Percentiles rank a stretch among this genome's conserved stretches.
phyloP scores from a whole-genome alignment of 2,797 vertebrate genomes.

The Apogon hyalosoma region DNA sequence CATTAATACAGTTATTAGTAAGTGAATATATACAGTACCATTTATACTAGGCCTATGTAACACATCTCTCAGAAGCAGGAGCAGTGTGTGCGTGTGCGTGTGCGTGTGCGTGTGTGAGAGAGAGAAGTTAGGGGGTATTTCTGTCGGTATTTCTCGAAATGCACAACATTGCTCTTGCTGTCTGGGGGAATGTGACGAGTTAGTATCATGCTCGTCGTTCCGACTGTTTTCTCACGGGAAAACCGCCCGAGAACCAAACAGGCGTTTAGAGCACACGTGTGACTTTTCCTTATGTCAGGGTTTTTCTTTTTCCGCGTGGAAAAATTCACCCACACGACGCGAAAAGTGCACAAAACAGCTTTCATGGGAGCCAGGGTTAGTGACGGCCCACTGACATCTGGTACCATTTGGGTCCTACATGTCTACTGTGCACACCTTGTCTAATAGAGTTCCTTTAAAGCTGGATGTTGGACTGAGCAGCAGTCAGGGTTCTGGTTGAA shows the following conservation, averaged over 20 bases:
- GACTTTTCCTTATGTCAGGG: slow-evolving; percentile 43
- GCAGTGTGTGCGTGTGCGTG: neutral
- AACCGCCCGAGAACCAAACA: slow-evolving; percentile 53
- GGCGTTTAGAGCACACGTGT: slow-evolving; percentile 61
- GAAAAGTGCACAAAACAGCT: no score
- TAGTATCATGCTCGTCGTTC: slow-evolving; percentile 60
- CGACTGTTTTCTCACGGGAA: slow-evolving; percentile 83
- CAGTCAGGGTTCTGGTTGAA: neutral
- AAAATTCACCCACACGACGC: neutral
- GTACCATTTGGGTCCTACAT: no score
- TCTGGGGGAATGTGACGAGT: slow-evolving; percentile 77
- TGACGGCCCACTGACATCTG: no score
- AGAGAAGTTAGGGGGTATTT: slow-evolving; percentile 1
- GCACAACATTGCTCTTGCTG: slow-evolving; percentile 69
- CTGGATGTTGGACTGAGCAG: no score
- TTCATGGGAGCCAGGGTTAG: no score
- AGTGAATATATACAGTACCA: no score
- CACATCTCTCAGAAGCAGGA: neutral
- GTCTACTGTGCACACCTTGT: no score
- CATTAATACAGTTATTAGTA: neutral
- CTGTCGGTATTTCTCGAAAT: slow-evolving; percentile 70
- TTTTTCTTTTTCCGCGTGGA: neutral
- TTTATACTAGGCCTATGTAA: no score
- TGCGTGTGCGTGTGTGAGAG: neutral
- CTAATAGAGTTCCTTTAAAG: no score